Base-by-base conservation (phyloP, 2,888 invertebrate species). In the Athalia rosae region DNA sequence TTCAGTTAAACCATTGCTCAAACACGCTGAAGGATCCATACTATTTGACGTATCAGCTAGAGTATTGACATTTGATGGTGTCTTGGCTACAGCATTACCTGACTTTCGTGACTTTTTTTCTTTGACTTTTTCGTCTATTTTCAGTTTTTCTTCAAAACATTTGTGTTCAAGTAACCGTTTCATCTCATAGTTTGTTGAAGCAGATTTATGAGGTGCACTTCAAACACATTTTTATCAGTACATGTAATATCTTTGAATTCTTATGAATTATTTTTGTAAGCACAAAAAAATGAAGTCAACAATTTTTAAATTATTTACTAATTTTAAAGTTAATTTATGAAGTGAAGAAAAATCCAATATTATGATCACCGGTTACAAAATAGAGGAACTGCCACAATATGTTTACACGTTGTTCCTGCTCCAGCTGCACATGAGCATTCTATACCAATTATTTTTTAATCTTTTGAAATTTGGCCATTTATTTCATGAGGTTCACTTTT, bases 201-300 rank as follows among this genome's bases (percentile, higher is more conserved):
- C 41, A 0, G 47, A 71, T 59, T 71, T 53, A 56, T 71, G 71
- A 7, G 56, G 71, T 56, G 56, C 58, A 58, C 13, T 71, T 71
- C 59, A 59, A 41, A 58, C 41, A 58, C 71, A 71, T 58, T 71
- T 71, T 71, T 71, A 13, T 71, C 71, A 3, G 71, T 71, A 11
- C 71, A 71, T 8, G 71, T 56, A 4, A 71, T 56, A 48, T 48
- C 28, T 6, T 66, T 11, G 4, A 67, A 62, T 11, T 59, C 48
- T 43, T 79, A 74, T 66, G 77, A 61, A 67, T 79, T 61, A 56
- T 79, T 73, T 63, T 73, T 67, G 67, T 50, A 73, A 77, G 41
- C 69, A 64, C 9, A 64, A 66, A 74, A 76, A 53, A 41, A 15
- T 41, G 69, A 56, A 48, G 48, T 66, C 66, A 66, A 48, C 63